Percentiles rank a stretch among this genome's conserved stretches.
These are phyloP conservation scores for Macroglossus sobrinus DNA, from an alignment of 2,113 vertebrate species.

Conservation along the genomic window DNA sequence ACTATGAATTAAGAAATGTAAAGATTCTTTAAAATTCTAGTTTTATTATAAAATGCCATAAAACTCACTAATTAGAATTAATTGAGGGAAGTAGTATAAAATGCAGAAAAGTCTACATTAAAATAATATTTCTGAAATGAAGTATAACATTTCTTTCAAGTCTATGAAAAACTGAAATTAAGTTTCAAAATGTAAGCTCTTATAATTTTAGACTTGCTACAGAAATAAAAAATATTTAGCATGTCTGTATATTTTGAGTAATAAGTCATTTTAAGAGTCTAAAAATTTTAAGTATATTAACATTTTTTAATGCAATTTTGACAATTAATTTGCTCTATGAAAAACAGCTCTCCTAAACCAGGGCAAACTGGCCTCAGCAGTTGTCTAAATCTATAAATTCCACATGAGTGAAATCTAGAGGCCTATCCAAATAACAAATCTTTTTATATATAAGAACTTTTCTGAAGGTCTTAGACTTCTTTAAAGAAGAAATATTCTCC, in stretches of 20 bases:
- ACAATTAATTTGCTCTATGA: neutral
- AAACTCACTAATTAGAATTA: conserved; percentile 15
- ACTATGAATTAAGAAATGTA: neutral
- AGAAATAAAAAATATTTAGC: neutral
- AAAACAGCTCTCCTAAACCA: neutral
- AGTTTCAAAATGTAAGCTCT: neutral
- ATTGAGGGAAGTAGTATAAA: neutral
- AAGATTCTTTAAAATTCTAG: neutral
- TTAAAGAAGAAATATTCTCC: neutral
- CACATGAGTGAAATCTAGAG: neutral
- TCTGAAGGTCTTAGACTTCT: neutral
- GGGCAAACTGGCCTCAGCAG: neutral
- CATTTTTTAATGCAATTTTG: neutral
- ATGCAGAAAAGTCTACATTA: conserved; percentile 7
- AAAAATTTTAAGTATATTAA: neutral
- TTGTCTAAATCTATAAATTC: neutral
- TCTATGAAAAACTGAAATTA: conserved; percentile 8
- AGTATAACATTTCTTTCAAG: neutral
- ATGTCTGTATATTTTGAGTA: neutral
- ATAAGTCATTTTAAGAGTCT: neutral
- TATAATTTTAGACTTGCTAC: neutral
- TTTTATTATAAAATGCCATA: neutral
- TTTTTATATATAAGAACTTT: neutral
- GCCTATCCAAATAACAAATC: neutral
- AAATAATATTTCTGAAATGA: neutral